Evolutionary conservation across 64 coral and sea anemone genomes (phyloP).

Genomic region (Catalaphyllia jardinei): DNA sequence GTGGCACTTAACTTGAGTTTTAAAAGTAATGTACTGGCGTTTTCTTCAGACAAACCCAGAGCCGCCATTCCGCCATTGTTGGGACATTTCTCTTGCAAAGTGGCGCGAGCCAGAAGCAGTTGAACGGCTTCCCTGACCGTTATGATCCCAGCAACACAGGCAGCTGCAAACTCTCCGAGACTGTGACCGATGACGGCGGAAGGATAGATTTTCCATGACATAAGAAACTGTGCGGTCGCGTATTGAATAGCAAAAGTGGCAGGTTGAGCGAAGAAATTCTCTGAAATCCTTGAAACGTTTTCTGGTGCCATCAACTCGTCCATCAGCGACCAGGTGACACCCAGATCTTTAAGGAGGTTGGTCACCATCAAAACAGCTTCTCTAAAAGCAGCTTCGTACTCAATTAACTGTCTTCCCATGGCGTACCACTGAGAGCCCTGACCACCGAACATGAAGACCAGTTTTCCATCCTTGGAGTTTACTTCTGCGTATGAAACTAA

Average conservation of each 20-base stretch:
- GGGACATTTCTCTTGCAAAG: constrained; percentile 64
- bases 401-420: constrained; percentile 67
- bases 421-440: constrained; percentile 75
- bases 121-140: constrained; percentile 60
- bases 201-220: constrained; percentile 73
- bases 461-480: background rate
- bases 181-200: constrained; percentile 86
- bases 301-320: constrained; percentile 48
- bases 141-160: constrained; percentile 52
- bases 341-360: constrained; percentile 32
- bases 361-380: constrained; percentile 42
- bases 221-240: constrained; percentile 58
- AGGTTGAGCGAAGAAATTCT: constrained; percentile 53
- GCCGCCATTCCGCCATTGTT: constrained; percentile 69
- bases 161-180: constrained; percentile 78
- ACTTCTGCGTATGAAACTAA: background rate
- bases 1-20: constrained; percentile 6
- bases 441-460: constrained; percentile 76
- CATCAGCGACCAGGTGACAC: constrained; percentile 32
- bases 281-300: constrained; percentile 38
- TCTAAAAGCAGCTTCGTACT: constrained; percentile 45
- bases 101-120: constrained; percentile 61
- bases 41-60: constrained; percentile 56
- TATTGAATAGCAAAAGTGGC: constrained; percentile 80
- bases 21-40: constrained; percentile 17